phyloP scores from a whole-genome alignment of 2,888 invertebrate species.

The Augochlorella aurata region DNA sequence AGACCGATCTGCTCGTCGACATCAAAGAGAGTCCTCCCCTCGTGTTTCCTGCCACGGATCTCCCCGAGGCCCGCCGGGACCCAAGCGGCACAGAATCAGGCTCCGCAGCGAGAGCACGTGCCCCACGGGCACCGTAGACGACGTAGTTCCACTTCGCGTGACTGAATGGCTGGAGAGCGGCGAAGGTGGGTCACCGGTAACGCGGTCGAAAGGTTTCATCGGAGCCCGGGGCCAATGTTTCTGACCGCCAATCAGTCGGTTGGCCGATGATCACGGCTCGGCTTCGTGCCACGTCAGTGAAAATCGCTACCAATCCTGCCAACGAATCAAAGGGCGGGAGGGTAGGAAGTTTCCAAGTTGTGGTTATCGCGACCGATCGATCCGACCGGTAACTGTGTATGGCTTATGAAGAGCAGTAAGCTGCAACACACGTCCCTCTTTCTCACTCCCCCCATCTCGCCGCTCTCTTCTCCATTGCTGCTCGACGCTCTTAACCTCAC shows the following conservation, averaged over 20 bases:
- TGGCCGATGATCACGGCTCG: constrained; percentile 61
- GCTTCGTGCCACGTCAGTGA: constrained; percentile 60
- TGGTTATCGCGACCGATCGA: constrained; percentile 65
- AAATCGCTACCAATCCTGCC: constrained; percentile 65
- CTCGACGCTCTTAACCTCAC: constrained; percentile 57
- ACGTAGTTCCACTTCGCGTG: background rate
- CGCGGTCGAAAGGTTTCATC: constrained; percentile 32
- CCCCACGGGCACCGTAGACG: background rate
- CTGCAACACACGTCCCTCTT: constrained; percentile 19
- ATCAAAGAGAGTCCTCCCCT: constrained; percentile 61
- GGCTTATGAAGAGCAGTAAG: constrained; percentile 40
- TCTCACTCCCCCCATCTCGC: background rate
- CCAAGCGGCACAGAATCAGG: constrained; percentile 17
- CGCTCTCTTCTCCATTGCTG: background rate
- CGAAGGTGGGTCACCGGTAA: constrained; percentile 23
- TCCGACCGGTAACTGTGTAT: constrained; percentile 54
- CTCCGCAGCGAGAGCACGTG: background rate
- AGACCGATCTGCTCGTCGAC: constrained; percentile 53
- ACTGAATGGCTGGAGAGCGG: constrained; percentile 10
- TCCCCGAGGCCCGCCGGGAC: constrained; percentile 26
- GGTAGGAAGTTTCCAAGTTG: constrained; percentile 64
- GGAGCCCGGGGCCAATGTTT: constrained; percentile 53
- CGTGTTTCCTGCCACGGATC: constrained; percentile 46
- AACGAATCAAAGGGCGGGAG: constrained; percentile 64
- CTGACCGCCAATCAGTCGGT: constrained; percentile 65